Base-by-base conservation (phyloP, 2,113 vertebrate genomes). In the Lampris megalopsis region DNA sequence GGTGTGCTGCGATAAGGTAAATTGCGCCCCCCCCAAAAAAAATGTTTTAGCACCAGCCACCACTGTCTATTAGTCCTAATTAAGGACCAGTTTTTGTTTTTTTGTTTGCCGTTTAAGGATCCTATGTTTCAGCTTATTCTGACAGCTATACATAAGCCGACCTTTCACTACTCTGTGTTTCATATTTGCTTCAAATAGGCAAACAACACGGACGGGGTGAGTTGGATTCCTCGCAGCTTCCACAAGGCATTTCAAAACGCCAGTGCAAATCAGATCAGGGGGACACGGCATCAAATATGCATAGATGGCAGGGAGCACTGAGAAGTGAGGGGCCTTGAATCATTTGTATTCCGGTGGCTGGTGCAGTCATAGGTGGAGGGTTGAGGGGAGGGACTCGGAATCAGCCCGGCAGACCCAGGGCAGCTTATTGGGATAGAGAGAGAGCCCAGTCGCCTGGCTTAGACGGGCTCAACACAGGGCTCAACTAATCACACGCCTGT, bases 401-500 rank as follows among this genome's bases (percentile, higher is more conserved):
- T 86, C 82, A 89, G 87, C 90, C 79, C 88, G 65, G 83, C 67
- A 86, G 85, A 91, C 86, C 88, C 89, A 84, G 75, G 75, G 86
- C 85, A 91, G 88, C 89, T 93, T 93, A 92, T 73, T 86, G 86
- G 89, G 91, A 90, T 88, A 77, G 77, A 87, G 83, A 68, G 42
- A 66, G 76, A 88, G 80, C 84, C 88, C 86, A 87, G 89, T 88
- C 81, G 69, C 86, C 54, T 60, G 84, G 91, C 92, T 92, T 90
- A 93, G 84, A 84, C 84, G 36, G 90, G 91, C 92, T 93, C 90
- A 92, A 74, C 61, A 83, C 80, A 63, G 54, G 88, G 88, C 89
- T 93, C 89, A 92, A 88, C 90, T 91, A 86, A 92, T 92, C 91
- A 91, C 89, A 92, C 78, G 84, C 56, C 91, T 92, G 91, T 91